Conservation (phyloP, 2,797 vertebrate genomes). For the Decapterus maruadsi region DNA sequence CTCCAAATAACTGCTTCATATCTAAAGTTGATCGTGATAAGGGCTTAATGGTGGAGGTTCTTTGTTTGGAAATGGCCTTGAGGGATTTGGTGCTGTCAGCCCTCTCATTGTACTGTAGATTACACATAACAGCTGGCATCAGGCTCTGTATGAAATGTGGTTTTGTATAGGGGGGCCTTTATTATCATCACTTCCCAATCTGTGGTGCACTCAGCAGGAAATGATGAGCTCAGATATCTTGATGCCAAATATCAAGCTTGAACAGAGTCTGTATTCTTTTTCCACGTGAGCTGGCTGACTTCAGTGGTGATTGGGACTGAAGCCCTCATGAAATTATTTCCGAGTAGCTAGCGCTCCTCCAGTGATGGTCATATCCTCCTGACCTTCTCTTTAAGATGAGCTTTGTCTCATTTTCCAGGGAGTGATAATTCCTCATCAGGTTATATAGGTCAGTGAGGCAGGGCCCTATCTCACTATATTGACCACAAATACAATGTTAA, state of each 20-base stretch:
- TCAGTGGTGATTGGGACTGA: not conserved
- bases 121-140: slow-evolving; percentile 25
- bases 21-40: not conserved
- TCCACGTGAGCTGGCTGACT: not conserved
- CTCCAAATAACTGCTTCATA: not conserved
- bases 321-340: slow-evolving; percentile 4
- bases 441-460: slow-evolving; percentile 33
- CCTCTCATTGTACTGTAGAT: not conserved
- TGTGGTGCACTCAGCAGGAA: slow-evolving; percentile 21
- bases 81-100: not conserved
- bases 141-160: slow-evolving; percentile 9
- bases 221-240: slow-evolving; percentile 15
- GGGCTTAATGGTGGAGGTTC: not conserved
- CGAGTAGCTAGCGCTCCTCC: not conserved
- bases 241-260: slow-evolving; percentile 11
- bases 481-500: not conserved
- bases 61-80: slow-evolving; percentile 7
- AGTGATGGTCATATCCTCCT: slow-evolving; percentile 11
- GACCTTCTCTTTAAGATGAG: not conserved
- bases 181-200: slow-evolving; percentile 9
- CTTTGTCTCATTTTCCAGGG: slow-evolving; percentile 1
- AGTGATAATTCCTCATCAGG: slow-evolving; percentile 29
- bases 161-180: slow-evolving; percentile 13
- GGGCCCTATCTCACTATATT: slow-evolving; percentile 3
- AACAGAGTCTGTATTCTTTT: not conserved